These are phyloP conservation scores for Antheraea pernyi DNA, from an alignment of 1,140 invertebrate species.

Conservation along the genomic window DNA sequence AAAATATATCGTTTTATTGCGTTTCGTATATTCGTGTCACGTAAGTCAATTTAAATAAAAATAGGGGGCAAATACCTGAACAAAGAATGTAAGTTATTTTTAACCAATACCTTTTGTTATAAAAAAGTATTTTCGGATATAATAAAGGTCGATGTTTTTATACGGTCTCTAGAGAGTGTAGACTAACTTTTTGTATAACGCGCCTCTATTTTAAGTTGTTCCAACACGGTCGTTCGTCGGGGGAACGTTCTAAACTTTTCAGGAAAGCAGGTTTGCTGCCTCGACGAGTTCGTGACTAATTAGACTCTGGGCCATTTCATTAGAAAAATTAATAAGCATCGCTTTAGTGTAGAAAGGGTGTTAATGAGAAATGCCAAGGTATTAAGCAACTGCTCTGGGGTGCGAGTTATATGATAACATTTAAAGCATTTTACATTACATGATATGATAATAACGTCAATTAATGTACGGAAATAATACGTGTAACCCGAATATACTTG, in stretches of 20 bases:
- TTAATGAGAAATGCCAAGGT: constrained; percentile 21
- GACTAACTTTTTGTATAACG: constrained; percentile 51
- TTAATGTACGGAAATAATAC: neutral
- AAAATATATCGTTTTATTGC: too few species aligned
- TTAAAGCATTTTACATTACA: neutral
- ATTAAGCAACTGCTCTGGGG: neutral
- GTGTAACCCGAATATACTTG: neutral
- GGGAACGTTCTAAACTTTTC: constrained; percentile 57
- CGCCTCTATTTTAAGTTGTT: constrained; percentile 46
- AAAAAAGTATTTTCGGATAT: neutral
- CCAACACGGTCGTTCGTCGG: constrained; percentile 42
- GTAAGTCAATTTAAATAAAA: too few species aligned
- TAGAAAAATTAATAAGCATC: constrained; percentile 55
- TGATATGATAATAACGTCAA: neutral
- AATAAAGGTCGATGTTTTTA: constrained; percentile 9
- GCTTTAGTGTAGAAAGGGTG: neutral
- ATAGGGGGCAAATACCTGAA: neutral
- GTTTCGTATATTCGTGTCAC: too few species aligned
- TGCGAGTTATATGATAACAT: neutral
- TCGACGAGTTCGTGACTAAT: constrained; percentile 42
- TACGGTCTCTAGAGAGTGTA: constrained; percentile 25
- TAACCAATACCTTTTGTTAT: neutral
- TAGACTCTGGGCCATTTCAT: constrained; percentile 47
- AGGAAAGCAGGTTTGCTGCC: constrained; percentile 43
- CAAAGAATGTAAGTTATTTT: constrained; percentile 3